Evolutionary conservation across 1,140 invertebrate species (phyloP), one percentile per base, ranked within the genome.

Genomic region (Euborellia annulipes): DNA sequence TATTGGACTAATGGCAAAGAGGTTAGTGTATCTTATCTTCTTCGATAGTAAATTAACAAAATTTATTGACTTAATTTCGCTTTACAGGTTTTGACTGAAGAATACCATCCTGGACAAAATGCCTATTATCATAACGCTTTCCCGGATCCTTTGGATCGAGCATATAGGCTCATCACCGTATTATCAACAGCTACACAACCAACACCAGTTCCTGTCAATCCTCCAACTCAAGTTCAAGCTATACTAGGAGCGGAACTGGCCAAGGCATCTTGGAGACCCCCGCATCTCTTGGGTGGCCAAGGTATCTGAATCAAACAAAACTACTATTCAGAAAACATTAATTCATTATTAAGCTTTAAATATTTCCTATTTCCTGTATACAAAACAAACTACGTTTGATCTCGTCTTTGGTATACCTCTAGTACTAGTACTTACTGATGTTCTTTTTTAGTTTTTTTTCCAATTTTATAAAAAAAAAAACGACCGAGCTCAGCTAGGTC

Each of bases 1-100:
- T 85, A 83, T 58, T 86, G 82, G 81, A 85, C 83, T 0, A 82
- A 85, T 57, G 83, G 80, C 0, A 64, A 71, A 16, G 73, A 78
- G 53, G 69, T 71, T 4, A 27, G 23, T 27, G n/a, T n/a, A n/a
- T 2, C 58, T 27, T 27, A 27, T 27, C 23, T 27, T 27, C 23
- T 27, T 27, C 4, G 23, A 6, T 4, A 27, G 11, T 27, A 27
- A 27, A 27, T 27, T 27, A 11, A 27, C 23, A 27, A 27, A 27
- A 27, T 27, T 6, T 27, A 6, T 27, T 27, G 23, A 27, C 23
- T 6, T 6, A 27, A n/a, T n/a, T n/a, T 27, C 11, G 4, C 11
- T 27, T 27, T 27, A 4, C 4, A 27, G 23, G 23, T 84, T 43
- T 64, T 80, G 41, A 72, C 72, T 4, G 82, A 89, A 62, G 79